Evolutionary conservation across 2,113 vertebrate species (phyloP).

Genomic region (Upupa epops): DNA sequence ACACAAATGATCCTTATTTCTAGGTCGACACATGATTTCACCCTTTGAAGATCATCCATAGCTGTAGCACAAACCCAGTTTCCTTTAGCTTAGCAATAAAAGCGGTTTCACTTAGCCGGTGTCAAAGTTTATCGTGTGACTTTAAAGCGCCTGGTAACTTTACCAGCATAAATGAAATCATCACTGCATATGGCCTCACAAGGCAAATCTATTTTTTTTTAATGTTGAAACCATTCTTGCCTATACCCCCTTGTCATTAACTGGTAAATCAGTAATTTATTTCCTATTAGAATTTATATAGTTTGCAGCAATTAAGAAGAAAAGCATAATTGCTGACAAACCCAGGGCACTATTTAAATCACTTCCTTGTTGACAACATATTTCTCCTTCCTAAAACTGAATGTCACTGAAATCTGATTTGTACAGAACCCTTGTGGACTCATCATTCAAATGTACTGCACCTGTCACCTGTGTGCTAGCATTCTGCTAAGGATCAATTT

Average conservation of each 20-base stretch:
- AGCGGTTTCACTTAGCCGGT: slow-evolving; percentile 54
- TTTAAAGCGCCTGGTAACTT: slow-evolving; percentile 78
- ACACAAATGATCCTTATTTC: neutral
- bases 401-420: slow-evolving; percentile 88
- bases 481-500: slow-evolving; percentile 99
- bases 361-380: slow-evolving; percentile 88
- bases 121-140: slow-evolving; percentile 73
- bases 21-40: neutral
- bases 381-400: slow-evolving; percentile 87
- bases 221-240: slow-evolving; percentile 76
- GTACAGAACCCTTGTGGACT: slow-evolving; percentile 85
- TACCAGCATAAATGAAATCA: slow-evolving; percentile 73
- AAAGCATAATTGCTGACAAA: slow-evolving; percentile 86
- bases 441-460: slow-evolving; percentile 90
- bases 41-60: neutral
- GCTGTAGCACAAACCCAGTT: neutral
- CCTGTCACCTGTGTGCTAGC: slow-evolving; percentile 99
- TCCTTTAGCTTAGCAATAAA: slow-evolving; percentile 25
- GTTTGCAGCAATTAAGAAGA: slow-evolving; percentile 86
- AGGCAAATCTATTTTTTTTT: slow-evolving; percentile 66
- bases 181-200: slow-evolving; percentile 71
- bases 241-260: slow-evolving; percentile 83
- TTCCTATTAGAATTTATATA: slow-evolving; percentile 87
- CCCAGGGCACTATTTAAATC: slow-evolving; percentile 87
- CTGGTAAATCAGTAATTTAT: slow-evolving; percentile 86